A percentile compares a stretch with the other conserved stretches of the same genome.
Conservation (phyloP, 2,113 vertebrate genomes). For the Cisticola juncidis region DNA sequence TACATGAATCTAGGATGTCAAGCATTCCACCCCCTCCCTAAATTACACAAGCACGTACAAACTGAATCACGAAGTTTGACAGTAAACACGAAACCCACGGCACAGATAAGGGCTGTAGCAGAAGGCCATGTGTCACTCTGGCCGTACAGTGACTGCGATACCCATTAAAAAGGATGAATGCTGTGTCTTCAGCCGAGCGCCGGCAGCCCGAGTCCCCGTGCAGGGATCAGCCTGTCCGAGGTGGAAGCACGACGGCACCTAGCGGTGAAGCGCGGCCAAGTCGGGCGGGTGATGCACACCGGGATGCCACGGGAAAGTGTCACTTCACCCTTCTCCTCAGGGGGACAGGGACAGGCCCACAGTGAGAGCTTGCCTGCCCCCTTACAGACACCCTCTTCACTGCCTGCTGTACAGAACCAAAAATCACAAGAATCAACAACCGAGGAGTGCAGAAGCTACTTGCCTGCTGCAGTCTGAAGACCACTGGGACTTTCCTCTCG, state of each 20-base stretch:
- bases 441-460: constrained; percentile 28
- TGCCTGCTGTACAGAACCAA: background rate
- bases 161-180: background rate
- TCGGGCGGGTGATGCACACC: background rate
- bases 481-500: constrained; percentile 86
- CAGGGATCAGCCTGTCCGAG: background rate
- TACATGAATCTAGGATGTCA: background rate
- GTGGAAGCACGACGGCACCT: background rate
- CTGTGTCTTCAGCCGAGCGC: background rate
- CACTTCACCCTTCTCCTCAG: background rate
- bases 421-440: background rate
- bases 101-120: background rate
- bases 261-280: background rate
- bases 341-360: background rate
- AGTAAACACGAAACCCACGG: background rate
- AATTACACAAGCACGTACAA: background rate
- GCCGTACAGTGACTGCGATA: background rate
- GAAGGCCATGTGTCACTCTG: background rate
- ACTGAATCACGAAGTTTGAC: background rate
- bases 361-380: background rate
- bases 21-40: background rate
- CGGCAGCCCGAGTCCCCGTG: background rate
- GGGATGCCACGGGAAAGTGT: fast-evolving
- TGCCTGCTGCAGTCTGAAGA: constrained; percentile 93
- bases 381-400: background rate